Percentiles rank a stretch among this genome's conserved stretches.
These are phyloP conservation scores for Ctena decussata DNA, from an alignment of 2,888 invertebrate species.

Conservation along the genomic window DNA sequence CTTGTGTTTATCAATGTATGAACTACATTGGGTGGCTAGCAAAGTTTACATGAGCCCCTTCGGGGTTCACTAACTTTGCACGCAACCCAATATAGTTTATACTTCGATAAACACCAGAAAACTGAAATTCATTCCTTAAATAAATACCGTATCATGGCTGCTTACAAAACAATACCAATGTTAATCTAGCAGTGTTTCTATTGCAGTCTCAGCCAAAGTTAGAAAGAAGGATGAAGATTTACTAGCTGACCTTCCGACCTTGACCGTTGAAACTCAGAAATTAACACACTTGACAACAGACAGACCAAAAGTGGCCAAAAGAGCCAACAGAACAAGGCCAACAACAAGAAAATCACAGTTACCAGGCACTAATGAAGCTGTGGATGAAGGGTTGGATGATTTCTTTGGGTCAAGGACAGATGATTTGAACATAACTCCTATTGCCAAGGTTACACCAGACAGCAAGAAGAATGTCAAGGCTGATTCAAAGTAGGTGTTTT, in stretches of 20 bases:
- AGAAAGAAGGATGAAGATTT: not conserved
- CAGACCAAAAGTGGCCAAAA: not conserved
- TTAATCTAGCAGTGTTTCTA: not conserved
- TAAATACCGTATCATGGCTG: no score
- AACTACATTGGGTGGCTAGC: no score
- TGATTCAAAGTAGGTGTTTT: not conserved
- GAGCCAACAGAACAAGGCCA: not conserved
- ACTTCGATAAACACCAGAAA: no score
- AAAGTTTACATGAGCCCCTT: no score
- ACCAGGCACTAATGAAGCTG: slow-evolving; percentile 5
- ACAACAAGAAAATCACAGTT: slow-evolving; percentile 8
- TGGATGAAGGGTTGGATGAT: slow-evolving; percentile 43
- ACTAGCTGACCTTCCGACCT: not conserved
- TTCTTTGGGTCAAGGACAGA: slow-evolving; percentile 40
- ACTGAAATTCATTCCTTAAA: no score
- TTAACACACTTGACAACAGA: not conserved
- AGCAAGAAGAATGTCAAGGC: not conserved
- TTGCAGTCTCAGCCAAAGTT: not conserved
- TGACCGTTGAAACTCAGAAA: not conserved
- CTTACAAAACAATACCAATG: no score
- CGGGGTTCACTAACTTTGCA: no score
- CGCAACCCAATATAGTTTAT: no score
- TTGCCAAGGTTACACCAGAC: slow-evolving; percentile 2
- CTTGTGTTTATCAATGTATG: no score
- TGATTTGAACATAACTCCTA: slow-evolving; percentile 6